phyloP scores from a whole-genome alignment of 1,140 invertebrate species.

The Battus philenor region DNA sequence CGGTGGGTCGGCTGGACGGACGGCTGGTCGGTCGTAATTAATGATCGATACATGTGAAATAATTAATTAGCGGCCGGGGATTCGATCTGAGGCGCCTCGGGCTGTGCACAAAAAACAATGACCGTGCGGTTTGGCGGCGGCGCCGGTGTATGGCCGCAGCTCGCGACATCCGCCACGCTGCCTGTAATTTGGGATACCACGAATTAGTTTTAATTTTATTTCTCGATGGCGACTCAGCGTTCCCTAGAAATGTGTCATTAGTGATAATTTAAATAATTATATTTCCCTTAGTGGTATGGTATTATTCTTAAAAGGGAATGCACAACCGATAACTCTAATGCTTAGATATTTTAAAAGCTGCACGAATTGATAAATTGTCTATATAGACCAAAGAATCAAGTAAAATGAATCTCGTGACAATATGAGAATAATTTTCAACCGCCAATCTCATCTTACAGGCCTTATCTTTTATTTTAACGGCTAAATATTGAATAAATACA shows the following conservation, averaged over 20 bases:
- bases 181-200: slow-evolving; percentile 71
- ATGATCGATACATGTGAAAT: slow-evolving; percentile 74
- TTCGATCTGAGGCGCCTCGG: slow-evolving; percentile 53
- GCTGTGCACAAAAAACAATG: slow-evolving; percentile 70
- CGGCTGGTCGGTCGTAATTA: slow-evolving; percentile 58
- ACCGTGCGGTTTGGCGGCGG: slow-evolving; percentile 68
- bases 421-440: no score
- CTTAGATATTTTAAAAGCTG: no score
- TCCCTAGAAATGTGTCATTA: slow-evolving; percentile 63
- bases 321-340: no score
- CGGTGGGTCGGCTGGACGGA: slow-evolving; percentile 39
- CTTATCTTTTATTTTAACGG: no score
- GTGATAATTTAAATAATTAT: slow-evolving; percentile 62
- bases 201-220: slow-evolving; percentile 70
- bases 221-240: slow-evolving; percentile 50
- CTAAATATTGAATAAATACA: no score
- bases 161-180: slow-evolving; percentile 57
- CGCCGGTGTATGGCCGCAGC: slow-evolving; percentile 45
- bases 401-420: no score
- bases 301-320: no score
- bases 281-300: slow-evolving; percentile 32
- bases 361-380: no score
- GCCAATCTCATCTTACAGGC: no score
- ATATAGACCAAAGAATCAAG: no score
- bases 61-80: slow-evolving; percentile 69